A percentile compares a stretch with the other conserved stretches of the same genome.
Conservation (phyloP, 2,113 vertebrate genomes). For the Gambusia affinis region DNA sequence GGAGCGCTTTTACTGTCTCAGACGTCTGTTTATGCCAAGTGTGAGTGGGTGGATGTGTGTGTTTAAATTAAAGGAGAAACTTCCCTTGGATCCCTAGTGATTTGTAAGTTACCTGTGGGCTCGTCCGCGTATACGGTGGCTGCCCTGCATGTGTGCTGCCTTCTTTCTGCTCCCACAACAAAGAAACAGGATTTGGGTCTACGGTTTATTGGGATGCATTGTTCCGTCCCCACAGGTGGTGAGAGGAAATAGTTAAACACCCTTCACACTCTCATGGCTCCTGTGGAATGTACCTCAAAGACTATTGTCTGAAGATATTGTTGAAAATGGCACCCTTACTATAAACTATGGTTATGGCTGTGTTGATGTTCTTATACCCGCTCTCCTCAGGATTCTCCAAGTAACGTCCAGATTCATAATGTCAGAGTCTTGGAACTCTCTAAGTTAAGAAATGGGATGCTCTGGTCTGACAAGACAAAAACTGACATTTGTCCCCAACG, state of each 20-base stretch:
- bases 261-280: not conserved
- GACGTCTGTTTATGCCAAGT: conserved; percentile 48
- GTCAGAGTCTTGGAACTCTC: too few species aligned
- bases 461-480: too few species aligned
- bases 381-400: too few species aligned
- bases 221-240: not conserved
- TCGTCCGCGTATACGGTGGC: not conserved
- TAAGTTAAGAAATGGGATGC: too few species aligned
- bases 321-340: too few species aligned
- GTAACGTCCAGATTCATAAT: too few species aligned
- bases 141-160: conserved; percentile 1
- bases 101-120: conserved; percentile 40
- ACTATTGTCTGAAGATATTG: too few species aligned
- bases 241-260: not conserved
- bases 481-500: too few species aligned
- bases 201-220: too few species aligned
- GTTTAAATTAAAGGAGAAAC: conserved; percentile 36
- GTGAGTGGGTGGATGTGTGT: conserved; percentile 18
- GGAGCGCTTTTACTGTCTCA: conserved; percentile 59
- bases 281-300: not conserved
- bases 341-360: too few species aligned
- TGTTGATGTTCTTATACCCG: too few species aligned
- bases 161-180: not conserved
- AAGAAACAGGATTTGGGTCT: not conserved
- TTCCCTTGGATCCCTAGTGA: conserved; percentile 39